Conservation (phyloP, 2,888 invertebrate genomes). For the Crematogaster levior region DNA sequence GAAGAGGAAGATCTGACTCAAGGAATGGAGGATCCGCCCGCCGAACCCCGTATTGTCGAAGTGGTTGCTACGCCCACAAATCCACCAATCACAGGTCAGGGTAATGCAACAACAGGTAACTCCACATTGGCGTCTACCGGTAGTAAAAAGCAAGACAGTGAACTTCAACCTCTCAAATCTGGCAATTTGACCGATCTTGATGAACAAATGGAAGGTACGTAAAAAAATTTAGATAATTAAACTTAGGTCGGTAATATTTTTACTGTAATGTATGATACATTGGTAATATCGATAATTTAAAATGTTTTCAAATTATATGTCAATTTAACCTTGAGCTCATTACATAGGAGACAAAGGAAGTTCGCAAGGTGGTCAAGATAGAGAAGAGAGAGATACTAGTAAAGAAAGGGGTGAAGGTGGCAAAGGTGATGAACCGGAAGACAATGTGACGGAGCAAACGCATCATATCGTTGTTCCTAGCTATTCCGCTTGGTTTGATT, state of each 20-base stretch:
- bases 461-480: slow-evolving; percentile 99
- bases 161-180: slow-evolving; percentile 93
- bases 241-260: no score
- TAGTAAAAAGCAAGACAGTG: slow-evolving; percentile 90
- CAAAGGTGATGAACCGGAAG: slow-evolving; percentile 92
- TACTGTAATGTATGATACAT: no score
- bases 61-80: slow-evolving; percentile 88
- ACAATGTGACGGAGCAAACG: slow-evolving; percentile 99
- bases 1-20: slow-evolving; percentile 95
- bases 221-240: not conserved
- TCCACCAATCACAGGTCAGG: slow-evolving; percentile 86
- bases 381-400: slow-evolving; percentile 83
- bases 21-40: slow-evolving; percentile 96
- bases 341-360: slow-evolving; percentile 80
- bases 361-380: slow-evolving; percentile 82
- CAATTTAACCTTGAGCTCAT: not conserved
- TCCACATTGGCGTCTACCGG: slow-evolving; percentile 83
- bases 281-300: not conserved
- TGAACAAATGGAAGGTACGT: slow-evolving; percentile 88
- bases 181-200: slow-evolving; percentile 95
- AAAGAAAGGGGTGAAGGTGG: slow-evolving; percentile 83
- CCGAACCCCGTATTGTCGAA: slow-evolving; percentile 93
- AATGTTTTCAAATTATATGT: slow-evolving; percentile 12
- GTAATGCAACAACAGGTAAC: slow-evolving; percentile 80
- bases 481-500: slow-evolving; percentile 99